Percentiles rank a stretch among this genome's conserved stretches.
phyloP scores from a whole-genome alignment of 2,113 vertebrate species.

The Craseonycteris thonglongyai region DNA sequence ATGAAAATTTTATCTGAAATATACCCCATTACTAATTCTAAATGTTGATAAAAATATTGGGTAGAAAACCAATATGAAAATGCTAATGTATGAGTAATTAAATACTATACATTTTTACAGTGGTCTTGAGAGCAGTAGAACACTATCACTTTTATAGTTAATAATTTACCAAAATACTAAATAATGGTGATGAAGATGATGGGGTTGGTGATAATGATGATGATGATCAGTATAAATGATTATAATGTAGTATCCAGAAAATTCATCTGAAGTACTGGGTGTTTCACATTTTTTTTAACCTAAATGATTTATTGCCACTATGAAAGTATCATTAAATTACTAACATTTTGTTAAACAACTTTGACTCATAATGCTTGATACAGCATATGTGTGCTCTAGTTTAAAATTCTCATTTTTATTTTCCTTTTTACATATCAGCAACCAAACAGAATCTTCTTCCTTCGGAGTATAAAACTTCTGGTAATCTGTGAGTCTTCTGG shows the following conservation, averaged over 20 bases:
- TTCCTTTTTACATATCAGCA: slow-evolving; percentile 50
- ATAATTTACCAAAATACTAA: slow-evolving; percentile 3
- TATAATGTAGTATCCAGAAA: not conserved
- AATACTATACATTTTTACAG: not conserved
- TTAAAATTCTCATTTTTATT: slow-evolving; percentile 61
- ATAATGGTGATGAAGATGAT: not conserved
- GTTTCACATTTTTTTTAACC: slow-evolving; percentile 25
- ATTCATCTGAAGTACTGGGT: not conserved
- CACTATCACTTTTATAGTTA: not conserved
- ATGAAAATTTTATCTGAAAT: not conserved
- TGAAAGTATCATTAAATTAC: slow-evolving; percentile 9
- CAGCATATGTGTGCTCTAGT: not conserved
- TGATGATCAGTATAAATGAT: not conserved
- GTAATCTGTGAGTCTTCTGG: slow-evolving; percentile 61
- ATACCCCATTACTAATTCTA: not conserved
- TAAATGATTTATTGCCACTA: slow-evolving; percentile 27
- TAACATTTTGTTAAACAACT: slow-evolving; percentile 49
- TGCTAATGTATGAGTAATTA: not conserved
- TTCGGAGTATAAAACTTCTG: slow-evolving; percentile 64
- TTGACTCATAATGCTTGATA: slow-evolving; percentile 61
- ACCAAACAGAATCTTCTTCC: slow-evolving; percentile 40
- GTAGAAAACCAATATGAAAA: not conserved
- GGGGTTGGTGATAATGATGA: not conserved
- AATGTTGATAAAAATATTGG: not conserved
- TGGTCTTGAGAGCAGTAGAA: not conserved